Conservation (phyloP, 1,140 invertebrate species). For the Calliphora vicina region DNA sequence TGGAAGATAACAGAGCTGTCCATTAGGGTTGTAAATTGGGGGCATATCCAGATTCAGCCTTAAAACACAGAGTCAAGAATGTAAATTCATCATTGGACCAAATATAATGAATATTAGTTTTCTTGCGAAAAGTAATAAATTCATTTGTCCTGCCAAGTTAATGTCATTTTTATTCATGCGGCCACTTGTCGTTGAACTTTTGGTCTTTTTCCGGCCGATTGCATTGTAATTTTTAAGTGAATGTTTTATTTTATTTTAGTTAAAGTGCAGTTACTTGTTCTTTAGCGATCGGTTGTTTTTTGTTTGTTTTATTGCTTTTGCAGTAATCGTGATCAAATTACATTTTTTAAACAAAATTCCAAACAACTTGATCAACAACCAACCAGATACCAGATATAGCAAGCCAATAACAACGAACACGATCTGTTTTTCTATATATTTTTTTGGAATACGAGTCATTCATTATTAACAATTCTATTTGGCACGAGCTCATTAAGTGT, state of each 20-base stretch:
- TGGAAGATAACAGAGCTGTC: not conserved
- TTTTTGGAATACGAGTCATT: not conserved
- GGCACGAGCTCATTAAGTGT: slow-evolving; percentile 61
- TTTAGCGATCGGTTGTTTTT: not conserved
- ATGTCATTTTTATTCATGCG: no score
- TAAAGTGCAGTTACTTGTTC: not conserved
- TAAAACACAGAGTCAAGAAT: no score
- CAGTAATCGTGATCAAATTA: not conserved
- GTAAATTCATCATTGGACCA: no score
- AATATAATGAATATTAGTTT: no score
- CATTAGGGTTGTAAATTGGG: not conserved
- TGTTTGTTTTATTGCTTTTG: not conserved
- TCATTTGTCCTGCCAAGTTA: no score
- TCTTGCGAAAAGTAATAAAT: no score
- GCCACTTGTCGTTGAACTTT: no score
- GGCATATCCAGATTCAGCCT: no score
- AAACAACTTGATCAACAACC: slow-evolving; percentile 14
- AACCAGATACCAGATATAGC: not conserved
- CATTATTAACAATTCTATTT: slow-evolving; percentile 57
- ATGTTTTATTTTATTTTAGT: no score
- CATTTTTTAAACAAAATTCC: slow-evolving; percentile 10
- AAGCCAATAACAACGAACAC: not conserved
- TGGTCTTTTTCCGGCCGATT: no score
- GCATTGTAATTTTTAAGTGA: no score
- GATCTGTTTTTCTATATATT: not conserved